Evolutionary conservation across 2,888 invertebrate genomes (phyloP), one percentile per base, ranked within the genome.

Genomic region (Cybosia mesomella): DNA sequence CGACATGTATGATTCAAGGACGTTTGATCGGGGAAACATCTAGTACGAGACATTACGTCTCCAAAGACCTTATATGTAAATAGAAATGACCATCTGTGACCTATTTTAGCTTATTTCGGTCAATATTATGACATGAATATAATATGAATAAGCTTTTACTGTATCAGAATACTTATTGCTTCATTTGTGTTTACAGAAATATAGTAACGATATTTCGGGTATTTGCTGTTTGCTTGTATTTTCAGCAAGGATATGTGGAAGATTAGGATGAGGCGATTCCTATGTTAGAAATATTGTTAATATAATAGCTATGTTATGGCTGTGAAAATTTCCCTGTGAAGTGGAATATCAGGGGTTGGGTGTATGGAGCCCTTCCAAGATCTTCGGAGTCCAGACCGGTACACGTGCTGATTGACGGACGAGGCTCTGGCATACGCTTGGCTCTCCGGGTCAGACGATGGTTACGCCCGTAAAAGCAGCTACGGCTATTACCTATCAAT

Each of bases 201-300:
- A 7, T 49, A 7, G 2, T 49, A 49, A 28, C 8, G 9, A 49
- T n/a, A 9, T 49, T 49, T 49, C n/a, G 43, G 18, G 7, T 43
- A 43, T 43, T 43, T 43, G 43, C 43, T 49, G n/a, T 49, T n/a
- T n/a, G 49, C n/a, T 49, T n/a, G 49, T n/a, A 49, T 49, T 49
- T 9, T 49, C 2, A 8, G 49, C 9, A 2, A n/a, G n/a, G n/a
- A 49, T n/a, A n/a, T 8, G 1, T 4, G 1, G 18, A 49, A n/a
- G 8, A n/a, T 49, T 49, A 18, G n/a, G n/a, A n/a, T n/a, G n/a
- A n/a, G n/a, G n/a, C n/a, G n/a, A n/a, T n/a, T n/a, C n/a, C 15
- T 15, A 39, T 2, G 15, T 15, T 39, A 15, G 3, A 39, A 39
- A 39, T 39, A 39, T 15, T 39, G 39, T 39, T 39, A 36, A 36